A percentile compares a stretch with the other conserved stretches of the same genome.
Conservation (phyloP, 2,888 invertebrate genomes). For the Drosophila cyrtoloma region DNA sequence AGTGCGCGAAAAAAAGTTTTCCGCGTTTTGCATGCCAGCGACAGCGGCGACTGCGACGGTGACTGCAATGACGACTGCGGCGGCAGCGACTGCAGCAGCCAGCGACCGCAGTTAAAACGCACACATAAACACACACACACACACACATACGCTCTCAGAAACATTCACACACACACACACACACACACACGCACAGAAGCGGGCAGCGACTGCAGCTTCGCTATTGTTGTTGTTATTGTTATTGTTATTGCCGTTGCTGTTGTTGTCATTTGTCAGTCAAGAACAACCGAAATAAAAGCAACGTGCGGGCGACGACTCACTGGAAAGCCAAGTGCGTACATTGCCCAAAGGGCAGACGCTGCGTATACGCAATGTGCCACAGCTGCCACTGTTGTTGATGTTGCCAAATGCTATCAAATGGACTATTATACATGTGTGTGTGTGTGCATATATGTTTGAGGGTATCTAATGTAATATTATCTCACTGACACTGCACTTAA, state of each 20-base stretch:
- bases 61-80: slow-evolving; percentile 36
- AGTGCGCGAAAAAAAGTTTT: slow-evolving; percentile 80
- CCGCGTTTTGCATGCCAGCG: slow-evolving; percentile 80
- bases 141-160: slow-evolving; percentile 19
- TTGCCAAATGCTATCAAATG: slow-evolving; percentile 9
- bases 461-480: slow-evolving; percentile 5
- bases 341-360: slow-evolving; percentile 58
- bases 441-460: background rate
- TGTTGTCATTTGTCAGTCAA: slow-evolving; percentile 60
- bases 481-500: slow-evolving; percentile 20
- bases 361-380: slow-evolving; percentile 72
- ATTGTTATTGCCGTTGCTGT: slow-evolving; percentile 20
- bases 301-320: slow-evolving; percentile 48
- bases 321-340: slow-evolving; percentile 60
- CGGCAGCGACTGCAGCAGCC: slow-evolving; percentile 55
- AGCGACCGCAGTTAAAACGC: slow-evolving; percentile 44
- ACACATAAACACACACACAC: slow-evolving; percentile 16
- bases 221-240: slow-evolving; percentile 47
- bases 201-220: slow-evolving; percentile 55
- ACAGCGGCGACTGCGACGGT: slow-evolving; percentile 56
- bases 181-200: slow-evolving; percentile 22
- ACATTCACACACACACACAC: slow-evolving; percentile 15
- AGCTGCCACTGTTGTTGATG: slow-evolving; percentile 20
- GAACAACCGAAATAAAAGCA: slow-evolving; percentile 68
- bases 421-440: background rate